Evolutionary conservation across 35 echinoderm and acorn worm species (phyloP).

Genomic region (Lytechinus pictus): DNA sequence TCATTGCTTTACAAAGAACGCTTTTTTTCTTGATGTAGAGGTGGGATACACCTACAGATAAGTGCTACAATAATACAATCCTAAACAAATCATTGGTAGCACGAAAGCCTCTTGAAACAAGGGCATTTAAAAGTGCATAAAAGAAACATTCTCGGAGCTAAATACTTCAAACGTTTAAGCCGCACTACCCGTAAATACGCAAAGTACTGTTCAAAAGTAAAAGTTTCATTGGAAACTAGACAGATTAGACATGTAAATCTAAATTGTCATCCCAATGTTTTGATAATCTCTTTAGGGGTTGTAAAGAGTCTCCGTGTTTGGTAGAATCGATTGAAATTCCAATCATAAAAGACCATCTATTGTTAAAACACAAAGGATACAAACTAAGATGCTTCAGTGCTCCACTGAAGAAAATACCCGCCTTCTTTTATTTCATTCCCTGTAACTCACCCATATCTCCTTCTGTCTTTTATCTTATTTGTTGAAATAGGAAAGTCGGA

Average conservation of each 20-base stretch:
- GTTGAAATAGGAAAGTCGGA: not conserved
- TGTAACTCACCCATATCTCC: not conserved
- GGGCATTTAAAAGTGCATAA: not conserved
- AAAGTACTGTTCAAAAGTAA: not conserved
- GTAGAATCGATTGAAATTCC: not conserved
- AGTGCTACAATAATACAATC: not conserved
- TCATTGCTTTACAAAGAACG: not conserved
- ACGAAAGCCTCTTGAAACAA: not conserved
- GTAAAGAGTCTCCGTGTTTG: not conserved
- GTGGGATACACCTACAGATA: not conserved
- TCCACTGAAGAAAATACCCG: not conserved
- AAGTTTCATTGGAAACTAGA: not conserved
- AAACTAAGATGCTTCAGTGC: not conserved
- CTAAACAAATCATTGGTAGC: not conserved
- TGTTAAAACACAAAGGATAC: not conserved
- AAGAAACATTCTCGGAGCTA: not conserved
- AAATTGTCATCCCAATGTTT: not conserved
- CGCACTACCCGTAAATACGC: not conserved
- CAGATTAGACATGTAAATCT: not conserved
- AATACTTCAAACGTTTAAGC: not conserved
- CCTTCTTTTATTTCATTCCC: not conserved
- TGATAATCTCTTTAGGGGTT: not conserved
- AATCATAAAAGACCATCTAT: not conserved
- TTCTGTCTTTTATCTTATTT: not conserved
- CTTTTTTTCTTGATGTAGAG: not conserved